phyloP scores from a whole-genome alignment of 1,140 invertebrate genomes.

The Lucilia cuprina region DNA sequence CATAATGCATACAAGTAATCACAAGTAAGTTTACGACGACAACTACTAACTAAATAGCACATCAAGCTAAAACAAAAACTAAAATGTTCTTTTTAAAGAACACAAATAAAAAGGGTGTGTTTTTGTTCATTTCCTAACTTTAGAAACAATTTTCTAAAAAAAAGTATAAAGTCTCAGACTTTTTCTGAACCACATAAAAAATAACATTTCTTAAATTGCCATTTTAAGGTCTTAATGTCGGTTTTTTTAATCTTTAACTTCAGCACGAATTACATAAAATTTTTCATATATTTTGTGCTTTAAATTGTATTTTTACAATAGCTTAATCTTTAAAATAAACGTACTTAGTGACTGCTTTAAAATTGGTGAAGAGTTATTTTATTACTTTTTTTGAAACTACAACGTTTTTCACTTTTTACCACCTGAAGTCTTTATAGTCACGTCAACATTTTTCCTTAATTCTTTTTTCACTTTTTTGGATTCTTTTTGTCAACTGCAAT shows the following conservation, averaged over 20 bases:
- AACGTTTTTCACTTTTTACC: not conserved
- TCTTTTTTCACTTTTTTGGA: not conserved
- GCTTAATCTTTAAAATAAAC: not conserved
- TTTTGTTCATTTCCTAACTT: not conserved
- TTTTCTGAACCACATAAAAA: not conserved
- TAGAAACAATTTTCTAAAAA: not conserved
- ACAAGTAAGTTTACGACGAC: not conserved
- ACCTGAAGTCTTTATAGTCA: not conserved
- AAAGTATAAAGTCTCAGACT: not conserved
- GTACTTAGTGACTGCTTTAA: not conserved
- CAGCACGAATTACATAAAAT: no score
- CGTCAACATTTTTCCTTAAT: not conserved
- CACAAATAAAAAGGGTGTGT: not conserved
- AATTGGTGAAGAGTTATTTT: not conserved
- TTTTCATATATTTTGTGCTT: no score
- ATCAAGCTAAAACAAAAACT: not conserved
- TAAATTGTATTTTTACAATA: no score
- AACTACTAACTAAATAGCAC: not conserved
- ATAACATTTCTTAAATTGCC: not conserved
- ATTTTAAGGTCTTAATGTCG: no score
- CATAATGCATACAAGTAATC: conserved; percentile 5
- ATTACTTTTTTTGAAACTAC: not conserved
- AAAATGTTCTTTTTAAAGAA: not conserved
- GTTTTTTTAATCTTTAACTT: no score
- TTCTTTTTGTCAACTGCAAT: conserved; percentile 18